These are phyloP conservation scores for Atractosteus spatula DNA, from an alignment of 2,113 vertebrate species.

Conservation along the genomic window DNA sequence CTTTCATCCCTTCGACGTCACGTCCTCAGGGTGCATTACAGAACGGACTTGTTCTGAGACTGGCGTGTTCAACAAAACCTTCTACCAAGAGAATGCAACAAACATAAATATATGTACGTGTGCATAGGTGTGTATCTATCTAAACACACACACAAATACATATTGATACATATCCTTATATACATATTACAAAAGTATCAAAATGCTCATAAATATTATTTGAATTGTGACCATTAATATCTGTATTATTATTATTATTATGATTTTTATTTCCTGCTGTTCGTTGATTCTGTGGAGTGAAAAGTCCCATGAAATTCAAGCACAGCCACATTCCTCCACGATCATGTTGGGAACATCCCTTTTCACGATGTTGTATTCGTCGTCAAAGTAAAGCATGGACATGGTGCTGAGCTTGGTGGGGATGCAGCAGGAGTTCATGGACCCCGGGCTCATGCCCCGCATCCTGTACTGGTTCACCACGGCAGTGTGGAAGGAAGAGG, in stretches of 20 bases:
- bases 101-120: slow-evolving; percentile 61
- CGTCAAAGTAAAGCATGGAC: slow-evolving; percentile 99
- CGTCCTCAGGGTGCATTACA: slow-evolving; percentile 8
- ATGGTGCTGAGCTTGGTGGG: slow-evolving; percentile 98
- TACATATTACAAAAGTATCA: slow-evolving; percentile 52
- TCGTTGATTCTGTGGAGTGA: slow-evolving; percentile 18
- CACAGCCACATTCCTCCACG: slow-evolving; percentile 98
- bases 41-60: slow-evolving; percentile 26
- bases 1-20: slow-evolving; percentile 42
- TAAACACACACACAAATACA: slow-evolving; percentile 21
- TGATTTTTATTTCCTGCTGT: slow-evolving; percentile 24
- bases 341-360: slow-evolving; percentile 99
- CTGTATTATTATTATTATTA: slow-evolving; percentile 29
- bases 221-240: slow-evolving; percentile 18
- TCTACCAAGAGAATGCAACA: slow-evolving; percentile 56
- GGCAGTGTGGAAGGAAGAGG: slow-evolving; percentile 95
- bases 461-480: slow-evolving; percentile 98
- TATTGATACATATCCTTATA: slow-evolving; percentile 45
- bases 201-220: slow-evolving; percentile 59
- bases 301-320: slow-evolving; percentile 68
- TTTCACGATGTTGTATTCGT: slow-evolving; percentile 98
- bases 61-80: slow-evolving; percentile 31
- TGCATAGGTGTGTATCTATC: slow-evolving; percentile 35
- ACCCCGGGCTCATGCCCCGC: slow-evolving; percentile 92
- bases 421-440: slow-evolving; percentile 97